Evolutionary conservation across 2,113 vertebrate genomes (phyloP).

Genomic region (Lipophrys pholis): DNA sequence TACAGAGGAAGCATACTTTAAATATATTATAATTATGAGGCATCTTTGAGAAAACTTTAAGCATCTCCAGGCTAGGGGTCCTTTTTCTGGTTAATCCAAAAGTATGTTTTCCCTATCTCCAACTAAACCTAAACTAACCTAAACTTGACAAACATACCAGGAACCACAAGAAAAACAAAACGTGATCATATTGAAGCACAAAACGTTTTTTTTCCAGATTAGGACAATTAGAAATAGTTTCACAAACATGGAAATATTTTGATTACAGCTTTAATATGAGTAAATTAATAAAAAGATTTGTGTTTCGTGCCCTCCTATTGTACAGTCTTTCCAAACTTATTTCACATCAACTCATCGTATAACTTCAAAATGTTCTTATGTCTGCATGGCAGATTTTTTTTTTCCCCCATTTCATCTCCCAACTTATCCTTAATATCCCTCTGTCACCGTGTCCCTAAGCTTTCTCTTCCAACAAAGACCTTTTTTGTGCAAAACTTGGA

Average conservation of each 20-base stretch:
- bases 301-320: constrained; percentile 7
- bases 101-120: no score
- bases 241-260: constrained; percentile 1
- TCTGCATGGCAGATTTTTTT: constrained; percentile 25
- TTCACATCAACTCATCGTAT: constrained; percentile 50
- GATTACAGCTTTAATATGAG: constrained; percentile 3
- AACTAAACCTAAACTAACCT: no score
- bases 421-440: neutral
- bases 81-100: no score
- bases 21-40: no score
- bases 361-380: constrained; percentile 52
- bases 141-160: no score
- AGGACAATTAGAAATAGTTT: constrained; percentile 19
- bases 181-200: no score
- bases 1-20: no score
- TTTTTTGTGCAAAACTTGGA: constrained; percentile 9
- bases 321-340: neutral
- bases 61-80: no score
- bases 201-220: neutral
- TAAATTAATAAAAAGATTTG: neutral
- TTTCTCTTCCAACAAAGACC: constrained; percentile 22
- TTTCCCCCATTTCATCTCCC: neutral
- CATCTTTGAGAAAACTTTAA: no score
- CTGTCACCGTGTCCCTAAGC: neutral
- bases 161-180: no score